A percentile compares a stretch with the other conserved stretches of the same genome.
These are phyloP conservation scores for Rugalucina vietnamica DNA, from an alignment of 2,888 invertebrate species.

Conservation along the genomic window DNA sequence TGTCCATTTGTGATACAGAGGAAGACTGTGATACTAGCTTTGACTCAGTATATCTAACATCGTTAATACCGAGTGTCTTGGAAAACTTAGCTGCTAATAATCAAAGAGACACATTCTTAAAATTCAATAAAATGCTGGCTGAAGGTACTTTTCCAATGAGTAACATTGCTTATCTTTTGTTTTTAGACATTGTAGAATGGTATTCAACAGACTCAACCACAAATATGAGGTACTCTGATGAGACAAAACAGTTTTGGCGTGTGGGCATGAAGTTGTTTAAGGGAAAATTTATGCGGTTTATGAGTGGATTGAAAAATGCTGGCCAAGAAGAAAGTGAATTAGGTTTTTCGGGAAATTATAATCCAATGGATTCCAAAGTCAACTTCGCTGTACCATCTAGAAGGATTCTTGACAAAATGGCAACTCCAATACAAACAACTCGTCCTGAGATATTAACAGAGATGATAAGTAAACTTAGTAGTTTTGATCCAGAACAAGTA, in stretches of 20 bases:
- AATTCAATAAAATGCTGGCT: neutral
- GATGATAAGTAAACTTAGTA: neutral
- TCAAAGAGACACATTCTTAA: neutral
- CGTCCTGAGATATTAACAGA: constrained; percentile 1
- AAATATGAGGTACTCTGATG: neutral
- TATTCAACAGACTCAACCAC: neutral
- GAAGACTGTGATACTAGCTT: too few relatives aligned
- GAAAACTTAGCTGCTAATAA: too few relatives aligned
- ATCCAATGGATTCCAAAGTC: neutral
- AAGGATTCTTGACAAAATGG: neutral
- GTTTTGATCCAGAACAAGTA: neutral
- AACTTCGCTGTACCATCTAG: neutral
- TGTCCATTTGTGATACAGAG: too few relatives aligned
- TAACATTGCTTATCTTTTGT: neutral
- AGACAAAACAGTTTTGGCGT: neutral
- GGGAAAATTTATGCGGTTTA: neutral
- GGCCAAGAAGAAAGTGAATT: neutral
- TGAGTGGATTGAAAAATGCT: neutral
- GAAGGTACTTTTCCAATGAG: too few relatives aligned
- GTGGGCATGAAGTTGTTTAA: neutral
- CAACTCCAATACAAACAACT: neutral
- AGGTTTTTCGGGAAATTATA: neutral
- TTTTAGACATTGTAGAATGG: neutral
- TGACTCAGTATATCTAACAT: too few relatives aligned
- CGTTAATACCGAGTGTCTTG: too few relatives aligned